Percentiles rank a stretch among this genome's conserved stretches.
phyloP scores from a whole-genome alignment of 1,140 invertebrate species.

The Zaprionus taronus region DNA sequence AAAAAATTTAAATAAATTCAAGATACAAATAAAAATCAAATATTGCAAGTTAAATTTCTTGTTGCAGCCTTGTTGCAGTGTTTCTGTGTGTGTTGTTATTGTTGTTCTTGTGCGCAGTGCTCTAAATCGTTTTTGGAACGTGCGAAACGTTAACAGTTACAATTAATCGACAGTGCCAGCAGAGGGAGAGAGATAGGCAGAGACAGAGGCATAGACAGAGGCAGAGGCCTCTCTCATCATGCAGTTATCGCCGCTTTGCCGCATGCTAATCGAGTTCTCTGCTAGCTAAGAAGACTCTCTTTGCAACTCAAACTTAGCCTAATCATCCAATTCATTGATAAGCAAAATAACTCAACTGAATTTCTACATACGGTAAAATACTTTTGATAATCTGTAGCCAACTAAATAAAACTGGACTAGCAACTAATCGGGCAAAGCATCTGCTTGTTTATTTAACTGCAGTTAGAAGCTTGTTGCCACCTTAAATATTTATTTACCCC shows the following conservation, averaged over 20 bases:
- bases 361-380: not conserved
- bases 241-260: not conserved
- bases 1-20: constrained; percentile 5
- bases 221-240: not conserved
- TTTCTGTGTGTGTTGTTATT: not conserved
- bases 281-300: not conserved
- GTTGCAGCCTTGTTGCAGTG: constrained; percentile 4
- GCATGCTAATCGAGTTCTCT: constrained; percentile 2
- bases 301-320: not conserved
- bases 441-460: not conserved
- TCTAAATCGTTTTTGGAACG: constrained; percentile 66
- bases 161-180: constrained; percentile 47
- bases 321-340: not conserved
- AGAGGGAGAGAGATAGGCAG: not conserved
- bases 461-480: constrained; percentile 5
- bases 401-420: not conserved
- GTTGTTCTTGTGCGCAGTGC: constrained; percentile 11
- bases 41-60: constrained; percentile 4
- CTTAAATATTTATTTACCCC: constrained; percentile 9
- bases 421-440: not conserved
- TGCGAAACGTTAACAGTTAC: constrained; percentile 55
- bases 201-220: not conserved
- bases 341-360: not conserved
- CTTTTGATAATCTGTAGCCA: not conserved
- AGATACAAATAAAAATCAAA: constrained; percentile 10